Conservation (phyloP, 2,888 invertebrate species). For the Chalcosyrphus nemorum region DNA sequence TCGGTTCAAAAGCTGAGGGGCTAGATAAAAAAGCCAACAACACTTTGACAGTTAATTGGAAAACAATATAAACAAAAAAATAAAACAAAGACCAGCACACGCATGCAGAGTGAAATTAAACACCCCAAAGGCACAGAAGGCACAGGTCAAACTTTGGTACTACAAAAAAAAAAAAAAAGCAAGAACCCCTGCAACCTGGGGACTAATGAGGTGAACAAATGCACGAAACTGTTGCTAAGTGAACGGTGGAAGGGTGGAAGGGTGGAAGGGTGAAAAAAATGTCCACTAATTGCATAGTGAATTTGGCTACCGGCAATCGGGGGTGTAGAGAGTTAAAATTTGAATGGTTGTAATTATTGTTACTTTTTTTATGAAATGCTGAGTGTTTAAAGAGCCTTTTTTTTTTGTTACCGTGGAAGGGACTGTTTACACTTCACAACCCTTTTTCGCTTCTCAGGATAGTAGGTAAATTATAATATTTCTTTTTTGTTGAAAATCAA, state of each 20-base stretch:
- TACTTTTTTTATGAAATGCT: neutral
- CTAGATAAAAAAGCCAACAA: constrained; percentile 46
- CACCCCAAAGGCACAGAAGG: constrained; percentile 49
- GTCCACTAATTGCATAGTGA: constrained; percentile 71
- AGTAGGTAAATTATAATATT: constrained; percentile 1
- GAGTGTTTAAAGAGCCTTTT: constrained; percentile 24
- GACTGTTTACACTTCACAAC: constrained; percentile 20
- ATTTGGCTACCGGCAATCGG: constrained; percentile 55
- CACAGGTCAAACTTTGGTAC: constrained; percentile 48
- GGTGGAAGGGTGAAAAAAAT: constrained; percentile 45
- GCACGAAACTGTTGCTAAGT: constrained; percentile 69
- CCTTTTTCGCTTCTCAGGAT: constrained; percentile 14
- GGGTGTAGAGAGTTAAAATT: constrained; percentile 30
- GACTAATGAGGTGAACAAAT: constrained; percentile 69
- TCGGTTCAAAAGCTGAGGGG: neutral
- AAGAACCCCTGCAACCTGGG: constrained; percentile 8
- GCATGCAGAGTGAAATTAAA: constrained; percentile 54
- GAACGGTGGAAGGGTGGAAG: constrained; percentile 50
- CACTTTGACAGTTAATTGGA: constrained; percentile 69
- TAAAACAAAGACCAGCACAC: constrained; percentile 24
- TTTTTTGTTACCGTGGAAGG: no score
- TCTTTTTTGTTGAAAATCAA: constrained; percentile 32
- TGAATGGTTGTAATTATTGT: constrained; percentile 65
- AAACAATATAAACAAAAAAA: constrained; percentile 66
- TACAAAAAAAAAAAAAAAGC: no score